phyloP scores from a whole-genome alignment of 2,888 invertebrate genomes.

The Aphrophora alni region DNA sequence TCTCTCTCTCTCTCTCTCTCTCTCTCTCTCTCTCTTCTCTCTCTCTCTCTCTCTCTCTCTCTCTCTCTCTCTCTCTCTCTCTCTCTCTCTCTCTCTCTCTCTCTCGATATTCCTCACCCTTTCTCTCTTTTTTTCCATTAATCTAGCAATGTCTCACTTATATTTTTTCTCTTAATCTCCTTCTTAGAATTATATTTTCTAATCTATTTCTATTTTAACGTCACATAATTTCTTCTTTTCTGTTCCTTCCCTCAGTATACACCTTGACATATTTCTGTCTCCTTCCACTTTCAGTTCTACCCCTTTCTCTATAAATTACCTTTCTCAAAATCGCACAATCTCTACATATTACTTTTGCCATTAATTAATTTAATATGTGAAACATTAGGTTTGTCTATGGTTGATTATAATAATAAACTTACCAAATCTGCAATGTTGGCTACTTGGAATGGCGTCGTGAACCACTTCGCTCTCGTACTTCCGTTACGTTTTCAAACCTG shows the following conservation, averaged over 20 bases:
- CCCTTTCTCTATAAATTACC: too few relatives aligned
- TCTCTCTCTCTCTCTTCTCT: background rate
- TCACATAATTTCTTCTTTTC: background rate
- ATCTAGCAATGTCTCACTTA: background rate
- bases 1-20: background rate
- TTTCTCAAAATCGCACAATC: too few relatives aligned
- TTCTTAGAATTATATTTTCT: background rate
- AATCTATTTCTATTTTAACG: background rate
- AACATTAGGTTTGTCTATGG: too few relatives aligned
- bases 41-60: background rate
- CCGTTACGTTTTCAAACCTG: conserved; percentile 89
- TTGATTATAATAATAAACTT: too few relatives aligned
- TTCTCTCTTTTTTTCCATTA: background rate
- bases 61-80: background rate
- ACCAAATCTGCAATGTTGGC: conserved; percentile 98
- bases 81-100: too few relatives aligned
- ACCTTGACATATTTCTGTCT: too few relatives aligned
- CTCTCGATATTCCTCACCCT: background rate
- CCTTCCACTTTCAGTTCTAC: too few relatives aligned
- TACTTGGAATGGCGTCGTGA: conserved; percentile 95
- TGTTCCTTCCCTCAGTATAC: background rate
- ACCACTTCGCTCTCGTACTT: conserved; percentile 84
- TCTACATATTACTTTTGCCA: too few relatives aligned
- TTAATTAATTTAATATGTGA: too few relatives aligned
- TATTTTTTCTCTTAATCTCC: background rate